Evolutionary conservation across 2,888 invertebrate genomes (phyloP), one percentile per base, ranked within the genome.

Genomic region (Lottia scabra): DNA sequence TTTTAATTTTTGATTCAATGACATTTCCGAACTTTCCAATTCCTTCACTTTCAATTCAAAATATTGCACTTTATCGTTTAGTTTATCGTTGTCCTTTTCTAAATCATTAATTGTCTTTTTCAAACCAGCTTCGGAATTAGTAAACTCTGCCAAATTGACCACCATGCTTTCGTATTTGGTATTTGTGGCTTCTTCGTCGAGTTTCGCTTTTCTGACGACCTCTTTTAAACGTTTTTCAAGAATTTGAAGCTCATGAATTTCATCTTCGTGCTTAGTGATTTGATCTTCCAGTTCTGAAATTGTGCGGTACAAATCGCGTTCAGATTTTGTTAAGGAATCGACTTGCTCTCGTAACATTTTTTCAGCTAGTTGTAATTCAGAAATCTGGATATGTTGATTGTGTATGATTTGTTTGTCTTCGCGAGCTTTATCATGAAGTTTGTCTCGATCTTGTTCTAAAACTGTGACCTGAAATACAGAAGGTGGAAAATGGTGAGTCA

Each of bases 341-440:
- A 76, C 76, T 76, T 87, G 87, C 46, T 81, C 83, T 66, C 84
- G 83, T n/a, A 87, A 77, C 67, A 79, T 84, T 70, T 82, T 81
- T 71, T 87, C 85, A 6, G 81, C 73, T 16, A 87, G 80, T 76
- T 83, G 82, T 23, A 85, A 77, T 67, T 87, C 86, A 15, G 85
- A 75, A 4, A 87, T 71, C 46, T 79, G 78, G n/a, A 87, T 83
- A 75, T 85, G 86, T 69, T 86, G 85, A 67, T 87, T 86, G 72
- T 88, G 88, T 43, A 88, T 87, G 70, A 80, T 80, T 68, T 78
- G 80, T 78, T 87, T 88, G 78, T 88, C 87, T 56, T 82, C 82
- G 27, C 87, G 78, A 8, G 87, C 83, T 46, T 87, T 85, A 67
- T 86, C 85, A 80, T 87, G 85, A 0, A 88, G 81, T 56, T 86